Base-by-base conservation (phyloP, 2,797 vertebrate genomes). In the Odontamblyopus rebecca region DNA sequence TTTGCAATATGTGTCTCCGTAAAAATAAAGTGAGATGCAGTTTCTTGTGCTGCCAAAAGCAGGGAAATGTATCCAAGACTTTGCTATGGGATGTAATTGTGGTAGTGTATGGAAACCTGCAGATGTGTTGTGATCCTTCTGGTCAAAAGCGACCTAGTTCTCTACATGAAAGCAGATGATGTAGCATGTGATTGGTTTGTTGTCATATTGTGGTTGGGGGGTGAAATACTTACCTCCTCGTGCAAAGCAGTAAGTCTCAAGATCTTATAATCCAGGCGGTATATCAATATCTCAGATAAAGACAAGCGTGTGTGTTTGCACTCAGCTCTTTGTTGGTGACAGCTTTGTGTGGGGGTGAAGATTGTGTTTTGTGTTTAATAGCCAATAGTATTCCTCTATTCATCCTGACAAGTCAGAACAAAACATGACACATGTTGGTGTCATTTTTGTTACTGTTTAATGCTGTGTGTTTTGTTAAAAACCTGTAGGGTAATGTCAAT, bases 141-240 rank as follows among this genome's bases (percentile, higher is more conserved):
- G 85, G 83, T 84, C 71, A 63, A 60, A 61, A 63, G 83, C 77
- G 85, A 87, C 89, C 85, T 86, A 91, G 62, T 86, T 90, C 85
- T 85, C 75, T 77, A 85, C 80, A 85, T 85, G 83, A 84, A 77
- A 82, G 81, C 85, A 85, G 81, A 80, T 69, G 84, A 85, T 85
- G 84, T 41, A 30, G 81, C 84, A 68, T 79, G 84, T 78, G 81
- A 89, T 87, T 89, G 80, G 83, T 88, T 77, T 87, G 87, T 85
- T 88, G 84, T 87, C 77, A 78, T 88, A 78, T 84, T 83, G 82
- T 85, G 74, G 71, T 69, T 41, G 73, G 66, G 59, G 38, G 60
- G 75, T 69, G 71, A 70, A 79, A 70, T 61, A 73, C 77, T 82
- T 78, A 74, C 77, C 74, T 79, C 83, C 77, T 79, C 60, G 19